A percentile compares a stretch with the other conserved stretches of the same genome.
Conservation (phyloP, 2,113 vertebrate species). For the Hemiscyllium ocellatum region DNA sequence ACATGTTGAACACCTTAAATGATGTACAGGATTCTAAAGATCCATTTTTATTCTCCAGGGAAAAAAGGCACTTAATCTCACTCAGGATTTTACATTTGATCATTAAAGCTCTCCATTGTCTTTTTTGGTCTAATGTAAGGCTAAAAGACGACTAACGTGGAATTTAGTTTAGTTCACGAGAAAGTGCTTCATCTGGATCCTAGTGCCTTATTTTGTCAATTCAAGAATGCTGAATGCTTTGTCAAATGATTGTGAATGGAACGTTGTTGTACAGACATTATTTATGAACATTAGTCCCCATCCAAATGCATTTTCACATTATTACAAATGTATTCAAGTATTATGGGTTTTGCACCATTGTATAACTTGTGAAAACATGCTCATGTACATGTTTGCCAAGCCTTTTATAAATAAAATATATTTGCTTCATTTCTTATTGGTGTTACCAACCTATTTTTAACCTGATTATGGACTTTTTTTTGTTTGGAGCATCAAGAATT, state of each 20-base stretch:
- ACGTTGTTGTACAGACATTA: not conserved
- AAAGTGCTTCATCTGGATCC: not conserved
- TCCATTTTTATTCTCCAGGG: constrained; percentile 23
- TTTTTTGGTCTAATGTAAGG: not conserved
- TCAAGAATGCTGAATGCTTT: not conserved
- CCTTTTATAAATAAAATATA: not conserved
- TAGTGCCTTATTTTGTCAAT: not conserved
- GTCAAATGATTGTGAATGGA: not conserved
- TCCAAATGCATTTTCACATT: not conserved
- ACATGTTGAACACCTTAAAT: not conserved
- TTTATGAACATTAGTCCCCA: not conserved
- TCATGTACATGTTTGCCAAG: not conserved
- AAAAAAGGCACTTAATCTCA: not conserved
- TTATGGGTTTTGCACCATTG: not conserved
- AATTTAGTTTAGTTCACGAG: not conserved
- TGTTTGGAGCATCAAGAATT: not conserved
- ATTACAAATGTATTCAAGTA: not conserved
- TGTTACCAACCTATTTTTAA: not conserved
- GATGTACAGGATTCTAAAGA: not conserved
- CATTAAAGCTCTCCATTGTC: not conserved
- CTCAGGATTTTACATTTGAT: not conserved
- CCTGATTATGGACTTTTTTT: not conserved
- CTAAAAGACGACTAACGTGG: not conserved
- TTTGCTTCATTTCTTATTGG: not conserved
- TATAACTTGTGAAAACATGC: not conserved